These are phyloP conservation scores for Sylvilagus bachmani DNA, from an alignment of 2,113 vertebrate genomes.

Conservation along the genomic window DNA sequence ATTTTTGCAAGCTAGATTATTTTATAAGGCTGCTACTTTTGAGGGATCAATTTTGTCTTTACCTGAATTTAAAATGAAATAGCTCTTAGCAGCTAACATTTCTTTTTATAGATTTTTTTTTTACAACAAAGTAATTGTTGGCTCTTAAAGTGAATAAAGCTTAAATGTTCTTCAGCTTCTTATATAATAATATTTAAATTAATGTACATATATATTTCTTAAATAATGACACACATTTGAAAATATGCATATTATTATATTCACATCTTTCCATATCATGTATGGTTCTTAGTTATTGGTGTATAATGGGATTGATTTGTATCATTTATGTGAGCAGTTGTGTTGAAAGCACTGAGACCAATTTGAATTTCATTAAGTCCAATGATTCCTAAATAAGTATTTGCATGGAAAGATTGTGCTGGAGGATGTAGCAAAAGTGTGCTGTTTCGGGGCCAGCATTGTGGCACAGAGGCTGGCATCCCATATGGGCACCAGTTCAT, in stretches of 20 bases:
- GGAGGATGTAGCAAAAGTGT: not conserved
- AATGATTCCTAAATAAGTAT: not conserved
- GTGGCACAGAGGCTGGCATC: no score
- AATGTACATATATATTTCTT: slow-evolving; percentile 48
- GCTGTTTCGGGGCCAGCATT: not conserved
- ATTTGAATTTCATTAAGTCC: slow-evolving; percentile 25
- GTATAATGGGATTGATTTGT: not conserved
- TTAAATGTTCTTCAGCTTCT: slow-evolving; percentile 18
- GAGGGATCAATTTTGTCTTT: slow-evolving; percentile 51
- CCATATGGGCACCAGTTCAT: no score
- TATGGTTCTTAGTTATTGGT: not conserved
- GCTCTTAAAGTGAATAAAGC: slow-evolving; percentile 45
- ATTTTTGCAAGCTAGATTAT: slow-evolving; percentile 53
- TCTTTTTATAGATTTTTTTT: not conserved
- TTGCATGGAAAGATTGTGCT: not conserved
- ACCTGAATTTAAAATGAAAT: slow-evolving; percentile 52
- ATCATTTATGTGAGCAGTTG: not conserved
- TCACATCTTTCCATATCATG: not conserved
- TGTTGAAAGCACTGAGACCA: slow-evolving; percentile 12
- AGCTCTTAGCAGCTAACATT: slow-evolving; percentile 26
- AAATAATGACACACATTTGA: slow-evolving; percentile 44
- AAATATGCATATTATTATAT: not conserved
- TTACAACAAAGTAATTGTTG: slow-evolving; percentile 12
- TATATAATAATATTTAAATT: not conserved
- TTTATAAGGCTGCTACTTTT: slow-evolving; percentile 45